Percentiles rank a stretch among this genome's conserved stretches.
phyloP scores from a whole-genome alignment of 2,797 vertebrate species.

The Cynodonichthys magdalenae region DNA sequence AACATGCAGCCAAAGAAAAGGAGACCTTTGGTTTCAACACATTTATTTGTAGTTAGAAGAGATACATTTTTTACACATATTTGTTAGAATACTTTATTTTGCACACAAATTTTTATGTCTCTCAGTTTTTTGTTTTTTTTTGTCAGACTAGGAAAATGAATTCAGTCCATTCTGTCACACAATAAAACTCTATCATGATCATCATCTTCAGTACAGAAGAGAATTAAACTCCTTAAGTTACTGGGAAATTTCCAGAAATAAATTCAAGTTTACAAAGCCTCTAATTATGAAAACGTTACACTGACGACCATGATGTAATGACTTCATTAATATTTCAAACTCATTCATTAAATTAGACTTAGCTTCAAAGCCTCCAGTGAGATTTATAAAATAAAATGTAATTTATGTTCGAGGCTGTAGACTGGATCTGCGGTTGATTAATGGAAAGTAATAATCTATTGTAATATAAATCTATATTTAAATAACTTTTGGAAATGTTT shows the following conservation, averaged over 20 bases:
- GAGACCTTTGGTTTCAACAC: too few species aligned
- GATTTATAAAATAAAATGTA: slow-evolving; percentile 11
- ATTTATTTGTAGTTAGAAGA: too few species aligned
- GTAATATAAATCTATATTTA: too few species aligned
- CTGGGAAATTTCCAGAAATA: slow-evolving; percentile 35
- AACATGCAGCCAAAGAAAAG: too few species aligned
- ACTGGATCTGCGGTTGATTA: slow-evolving; percentile 1
- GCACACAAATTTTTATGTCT: too few species aligned
- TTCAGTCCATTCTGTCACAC: too few species aligned
- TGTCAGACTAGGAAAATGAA: too few species aligned
- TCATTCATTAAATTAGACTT: slow-evolving; percentile 47
- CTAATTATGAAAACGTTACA: slow-evolving; percentile 43
- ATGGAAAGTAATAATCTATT: fast-evolving
- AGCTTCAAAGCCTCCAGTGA: slow-evolving; percentile 22
- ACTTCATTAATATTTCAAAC: slow-evolving; percentile 51
- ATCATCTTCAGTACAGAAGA: neutral
- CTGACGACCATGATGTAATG: slow-evolving; percentile 32
- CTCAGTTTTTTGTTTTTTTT: too few species aligned
- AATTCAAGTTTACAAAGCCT: slow-evolving; percentile 45
- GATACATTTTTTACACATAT: too few species aligned
- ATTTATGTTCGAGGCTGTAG: neutral
- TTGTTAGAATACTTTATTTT: neutral
- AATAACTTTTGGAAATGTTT: too few species aligned
- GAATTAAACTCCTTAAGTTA: slow-evolving; percentile 28
- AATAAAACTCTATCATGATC: too few species aligned